A percentile compares a stretch with the other conserved stretches of the same genome.
phyloP scores from a whole-genome alignment of 2,113 vertebrate genomes.

The Pycnonotus jocosus region DNA sequence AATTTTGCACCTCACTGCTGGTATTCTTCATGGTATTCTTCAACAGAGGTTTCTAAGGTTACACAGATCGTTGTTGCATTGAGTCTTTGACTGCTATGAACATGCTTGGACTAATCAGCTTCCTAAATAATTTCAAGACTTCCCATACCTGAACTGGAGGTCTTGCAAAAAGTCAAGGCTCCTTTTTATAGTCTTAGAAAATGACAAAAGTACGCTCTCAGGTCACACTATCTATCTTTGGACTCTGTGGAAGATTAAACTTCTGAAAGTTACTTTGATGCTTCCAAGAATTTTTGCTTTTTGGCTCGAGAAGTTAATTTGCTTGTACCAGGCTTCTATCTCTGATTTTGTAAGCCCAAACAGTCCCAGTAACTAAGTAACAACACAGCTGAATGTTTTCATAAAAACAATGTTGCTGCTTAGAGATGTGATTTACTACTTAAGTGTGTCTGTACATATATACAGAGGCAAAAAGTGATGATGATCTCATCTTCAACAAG shows the following conservation, averaged over 20 bases:
- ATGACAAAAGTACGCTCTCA: neutral
- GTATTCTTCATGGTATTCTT: neutral
- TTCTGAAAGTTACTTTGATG: neutral
- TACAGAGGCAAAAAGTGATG: slow-evolving; percentile 36
- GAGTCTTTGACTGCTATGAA: neutral
- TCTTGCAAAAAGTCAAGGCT: neutral
- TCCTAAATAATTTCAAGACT: neutral
- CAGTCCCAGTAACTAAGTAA: slow-evolving; percentile 41
- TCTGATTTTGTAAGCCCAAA: slow-evolving; percentile 18
- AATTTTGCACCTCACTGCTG: neutral
- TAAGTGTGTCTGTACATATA: neutral
- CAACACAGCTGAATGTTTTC: slow-evolving; percentile 45
- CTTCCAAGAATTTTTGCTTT: neutral
- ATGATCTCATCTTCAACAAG: slow-evolving; percentile 36
- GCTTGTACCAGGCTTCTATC: neutral
- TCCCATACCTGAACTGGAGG: neutral
- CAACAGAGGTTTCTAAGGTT: neutral
- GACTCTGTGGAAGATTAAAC: neutral
- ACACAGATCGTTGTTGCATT: fast-evolving
- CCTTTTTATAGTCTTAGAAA: neutral
- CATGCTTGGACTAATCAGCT: neutral
- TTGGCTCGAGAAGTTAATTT: neutral
- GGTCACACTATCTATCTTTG: neutral
- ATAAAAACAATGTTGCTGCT: slow-evolving; percentile 35
- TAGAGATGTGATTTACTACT: slow-evolving; percentile 52